phyloP scores from a whole-genome alignment of 2,113 vertebrate genomes.

The Porphyrio hochstetteri region DNA sequence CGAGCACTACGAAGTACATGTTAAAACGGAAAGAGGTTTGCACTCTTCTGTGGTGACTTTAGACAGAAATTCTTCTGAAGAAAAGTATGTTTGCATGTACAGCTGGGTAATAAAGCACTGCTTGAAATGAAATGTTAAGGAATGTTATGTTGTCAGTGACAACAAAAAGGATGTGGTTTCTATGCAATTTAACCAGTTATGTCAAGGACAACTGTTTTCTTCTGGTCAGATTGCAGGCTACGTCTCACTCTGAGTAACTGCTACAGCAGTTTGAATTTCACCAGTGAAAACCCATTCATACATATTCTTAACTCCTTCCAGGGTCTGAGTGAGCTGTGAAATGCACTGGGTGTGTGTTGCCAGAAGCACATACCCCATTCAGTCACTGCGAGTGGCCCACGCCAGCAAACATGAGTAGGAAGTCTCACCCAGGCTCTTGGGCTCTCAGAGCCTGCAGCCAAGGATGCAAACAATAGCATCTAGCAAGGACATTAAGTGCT shows the following conservation, averaged over 20 bases:
- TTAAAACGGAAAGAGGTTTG: neutral
- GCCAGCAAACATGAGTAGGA: neutral
- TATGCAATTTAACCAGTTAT: slow-evolving; percentile 51
- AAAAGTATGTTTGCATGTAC: slow-evolving; percentile 12
- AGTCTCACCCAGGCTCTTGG: neutral
- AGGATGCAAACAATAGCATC: neutral
- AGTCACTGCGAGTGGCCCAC: neutral
- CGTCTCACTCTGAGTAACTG: neutral
- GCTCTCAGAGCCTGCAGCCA: neutral
- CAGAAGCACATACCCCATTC: neutral
- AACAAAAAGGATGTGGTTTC: slow-evolving; percentile 61
- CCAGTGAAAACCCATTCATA: neutral
- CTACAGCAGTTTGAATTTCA: neutral
- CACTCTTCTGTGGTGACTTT: neutral
- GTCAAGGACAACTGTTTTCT: slow-evolving; percentile 5
- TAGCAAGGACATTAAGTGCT: neutral
- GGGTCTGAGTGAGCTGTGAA: neutral
- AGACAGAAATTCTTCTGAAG: slow-evolving; percentile 18
- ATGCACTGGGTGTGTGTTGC: neutral
- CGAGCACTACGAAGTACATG: neutral
- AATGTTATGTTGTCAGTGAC: slow-evolving; percentile 55
- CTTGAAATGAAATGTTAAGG: slow-evolving; percentile 55
- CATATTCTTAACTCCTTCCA: neutral
- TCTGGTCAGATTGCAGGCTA: slow-evolving; percentile 7
- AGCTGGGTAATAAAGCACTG: neutral